Base-by-base conservation (phyloP, 1,140 invertebrate genomes). In the Rhizoglyphus robini region DNA sequence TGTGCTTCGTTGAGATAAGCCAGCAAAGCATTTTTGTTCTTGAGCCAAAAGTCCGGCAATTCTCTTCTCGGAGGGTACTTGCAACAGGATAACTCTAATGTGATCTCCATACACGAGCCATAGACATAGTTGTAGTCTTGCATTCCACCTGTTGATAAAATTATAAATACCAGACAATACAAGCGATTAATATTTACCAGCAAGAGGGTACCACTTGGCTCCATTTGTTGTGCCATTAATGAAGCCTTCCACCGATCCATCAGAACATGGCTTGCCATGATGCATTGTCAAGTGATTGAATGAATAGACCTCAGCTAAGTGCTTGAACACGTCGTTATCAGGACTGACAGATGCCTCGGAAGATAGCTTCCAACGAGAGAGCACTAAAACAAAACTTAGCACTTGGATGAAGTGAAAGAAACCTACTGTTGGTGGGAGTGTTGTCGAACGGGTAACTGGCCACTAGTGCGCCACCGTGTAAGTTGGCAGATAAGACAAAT, bases 71-170 rank as follows among this genome's bases (percentile, higher is more conserved):
- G 83, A 0, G 95, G 95, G 77, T 87, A 96, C 79, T 98, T 99
- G 77, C 89, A 93, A 77, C 96, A 99, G 0, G 92, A 94, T 54
- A 99, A 82, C 76, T 99, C 96, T 38, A 99, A 77, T 0, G 96
- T 99, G 20, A 98, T 85, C 79, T 99, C 96, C 88, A 99, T 96
- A 74, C 92, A 96, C 54, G 94, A 95, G 72, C 91, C 92, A 84
- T 89, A 90, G 15, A 97, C 82, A 74, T 99, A 99, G 76, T 98
- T 98, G 77, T 90, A 99, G 75, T 99, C 96, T 79, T 98, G 94
- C 88, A 92, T 91, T 69, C 82, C 82, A 25, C 77, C 77, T 80
- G 47, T 49, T 49, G 38, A 41, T 41, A 49, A 5, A 49, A 20
- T 11, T 49, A 67, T 27, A 18, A 41, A 41, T 60, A 65, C 18